phyloP scores from a whole-genome alignment of 1,140 invertebrate genomes.

The Brachionus sp. region DNA sequence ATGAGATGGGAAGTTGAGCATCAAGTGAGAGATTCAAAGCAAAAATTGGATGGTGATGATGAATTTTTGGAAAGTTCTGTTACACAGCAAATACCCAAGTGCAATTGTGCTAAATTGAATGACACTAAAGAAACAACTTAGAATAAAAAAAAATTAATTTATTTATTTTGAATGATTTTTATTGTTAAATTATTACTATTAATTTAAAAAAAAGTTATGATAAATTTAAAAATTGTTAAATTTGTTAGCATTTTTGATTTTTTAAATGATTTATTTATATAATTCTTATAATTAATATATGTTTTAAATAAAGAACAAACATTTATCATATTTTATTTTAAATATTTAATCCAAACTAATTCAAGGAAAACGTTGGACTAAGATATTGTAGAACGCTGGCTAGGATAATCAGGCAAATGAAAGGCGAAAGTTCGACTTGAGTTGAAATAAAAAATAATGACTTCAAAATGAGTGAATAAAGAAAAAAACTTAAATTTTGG shows the following conservation, averaged over 20 bases:
- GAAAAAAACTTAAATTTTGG: too few relatives aligned
- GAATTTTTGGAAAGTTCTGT: slow-evolving; percentile 36
- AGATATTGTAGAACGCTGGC: too few relatives aligned
- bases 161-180: background rate
- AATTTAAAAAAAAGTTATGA: background rate
- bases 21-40: slow-evolving; percentile 27
- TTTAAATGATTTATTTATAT: background rate
- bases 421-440: too few relatives aligned
- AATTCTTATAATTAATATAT: too few relatives aligned
- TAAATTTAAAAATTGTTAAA: background rate
- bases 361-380: too few relatives aligned
- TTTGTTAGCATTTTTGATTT: background rate
- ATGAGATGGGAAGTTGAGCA: slow-evolving; percentile 46
- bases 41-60: slow-evolving; percentile 5
- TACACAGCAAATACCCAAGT: slow-evolving; percentile 36
- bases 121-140: background rate
- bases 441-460: too few relatives aligned
- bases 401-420: too few relatives aligned
- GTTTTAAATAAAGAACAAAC: too few relatives aligned
- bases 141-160: background rate
- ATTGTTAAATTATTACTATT: background rate
- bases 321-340: too few relatives aligned
- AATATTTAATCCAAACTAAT: too few relatives aligned
- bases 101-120: slow-evolving; percentile 29
- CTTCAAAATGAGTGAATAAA: too few relatives aligned